A percentile compares a stretch with the other conserved stretches of the same genome.
Evolutionary conservation across 2,797 vertebrate species (phyloP).

Genomic region (Myotis pilosus): DNA sequence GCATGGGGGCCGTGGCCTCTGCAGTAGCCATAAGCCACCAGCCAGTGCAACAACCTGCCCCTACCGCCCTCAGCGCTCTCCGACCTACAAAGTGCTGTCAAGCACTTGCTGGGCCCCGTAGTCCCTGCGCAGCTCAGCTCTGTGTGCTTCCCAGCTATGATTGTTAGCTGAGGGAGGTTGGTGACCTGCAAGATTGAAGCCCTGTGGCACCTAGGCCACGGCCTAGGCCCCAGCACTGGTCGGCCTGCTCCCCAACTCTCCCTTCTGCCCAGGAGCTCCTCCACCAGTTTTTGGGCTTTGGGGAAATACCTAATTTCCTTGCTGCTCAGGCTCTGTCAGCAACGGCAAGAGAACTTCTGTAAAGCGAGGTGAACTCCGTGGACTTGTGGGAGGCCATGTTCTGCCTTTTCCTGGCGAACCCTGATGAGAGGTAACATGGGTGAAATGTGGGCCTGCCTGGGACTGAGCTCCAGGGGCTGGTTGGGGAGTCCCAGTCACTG

Average conservation of each 20-base stretch:
- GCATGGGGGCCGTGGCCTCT: accelerated
- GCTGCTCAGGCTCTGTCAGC: accelerated
- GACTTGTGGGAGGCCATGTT: not conserved
- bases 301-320: not conserved
- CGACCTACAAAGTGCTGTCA: not conserved
- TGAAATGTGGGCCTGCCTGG: not conserved
- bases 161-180: not conserved
- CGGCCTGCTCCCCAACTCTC: accelerated
- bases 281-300: accelerated
- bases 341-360: not conserved
- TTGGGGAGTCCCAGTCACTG: not conserved
- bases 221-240: accelerated
- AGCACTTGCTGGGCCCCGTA: not conserved
- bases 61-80: accelerated
- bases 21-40: accelerated
- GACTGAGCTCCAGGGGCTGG: accelerated
- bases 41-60: accelerated
- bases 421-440: not conserved
- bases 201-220: accelerated
- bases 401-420: not conserved
- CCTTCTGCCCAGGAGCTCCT: not conserved
- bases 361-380: not conserved
- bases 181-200: not conserved
- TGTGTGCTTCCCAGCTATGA: not conserved
- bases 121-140: not conserved